phyloP scores from a whole-genome alignment of 2,113 vertebrate species.

The Nothobranchius furzeri region DNA sequence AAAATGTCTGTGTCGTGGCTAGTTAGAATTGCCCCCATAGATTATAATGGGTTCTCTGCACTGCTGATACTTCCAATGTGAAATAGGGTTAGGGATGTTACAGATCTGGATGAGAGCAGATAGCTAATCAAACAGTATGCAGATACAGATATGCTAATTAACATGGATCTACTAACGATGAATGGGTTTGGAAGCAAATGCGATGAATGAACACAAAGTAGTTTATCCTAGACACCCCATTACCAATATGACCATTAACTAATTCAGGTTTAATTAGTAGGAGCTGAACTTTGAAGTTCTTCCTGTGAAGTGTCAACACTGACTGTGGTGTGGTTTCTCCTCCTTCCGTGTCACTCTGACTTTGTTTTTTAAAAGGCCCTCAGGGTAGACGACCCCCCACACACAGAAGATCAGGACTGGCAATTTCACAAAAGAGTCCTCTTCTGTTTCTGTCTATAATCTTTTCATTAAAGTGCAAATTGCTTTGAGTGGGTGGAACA shows the following conservation, averaged over 20 bases:
- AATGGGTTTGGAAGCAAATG: background rate
- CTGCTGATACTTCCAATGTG: too few species aligned
- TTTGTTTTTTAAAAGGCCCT: background rate
- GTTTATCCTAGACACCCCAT: too few species aligned
- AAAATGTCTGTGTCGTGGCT: too few species aligned
- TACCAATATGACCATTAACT: background rate
- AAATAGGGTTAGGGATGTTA: background rate
- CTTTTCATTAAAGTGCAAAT: background rate
- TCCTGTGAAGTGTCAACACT: background rate
- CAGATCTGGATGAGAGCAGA: background rate
- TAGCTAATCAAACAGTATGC: background rate
- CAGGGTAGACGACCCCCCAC: background rate
- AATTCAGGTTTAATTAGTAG: too few species aligned
- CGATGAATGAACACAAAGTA: background rate
- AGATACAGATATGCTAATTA: background rate
- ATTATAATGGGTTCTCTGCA: too few species aligned
- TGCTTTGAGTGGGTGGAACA: background rate
- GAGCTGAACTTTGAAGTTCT: background rate
- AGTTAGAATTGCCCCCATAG: too few species aligned
- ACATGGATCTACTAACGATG: background rate
- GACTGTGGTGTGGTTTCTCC: background rate
- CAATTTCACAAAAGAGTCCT: background rate
- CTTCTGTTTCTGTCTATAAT: background rate
- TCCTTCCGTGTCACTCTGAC: background rate
- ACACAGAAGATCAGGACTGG: background rate